Evolutionary conservation across 2,113 vertebrate species (phyloP).

Genomic region (Microcebus murinus): DNA sequence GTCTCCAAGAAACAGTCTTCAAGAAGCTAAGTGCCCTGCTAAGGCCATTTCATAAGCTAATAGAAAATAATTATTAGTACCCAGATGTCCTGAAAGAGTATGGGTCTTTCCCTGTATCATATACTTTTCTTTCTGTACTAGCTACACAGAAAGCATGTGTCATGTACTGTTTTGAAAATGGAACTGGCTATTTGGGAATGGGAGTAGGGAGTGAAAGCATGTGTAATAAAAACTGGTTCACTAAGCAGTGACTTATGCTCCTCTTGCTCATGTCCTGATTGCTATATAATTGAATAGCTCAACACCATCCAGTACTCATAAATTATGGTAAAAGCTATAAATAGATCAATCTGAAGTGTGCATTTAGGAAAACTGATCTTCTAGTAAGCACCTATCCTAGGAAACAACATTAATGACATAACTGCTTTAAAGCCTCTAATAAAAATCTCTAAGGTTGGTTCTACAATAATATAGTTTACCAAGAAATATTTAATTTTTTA

Average conservation of each 20-base stretch:
- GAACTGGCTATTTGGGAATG: not conserved
- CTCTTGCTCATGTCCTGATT: not conserved
- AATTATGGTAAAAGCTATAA: not conserved
- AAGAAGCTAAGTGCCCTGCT: not conserved
- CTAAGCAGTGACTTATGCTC: not conserved
- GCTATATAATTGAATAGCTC: not conserved
- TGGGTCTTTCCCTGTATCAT: not conserved
- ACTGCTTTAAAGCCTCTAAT: not conserved
- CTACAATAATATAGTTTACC: not conserved
- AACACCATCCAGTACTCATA: not conserved
- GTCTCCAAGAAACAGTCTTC: not conserved
- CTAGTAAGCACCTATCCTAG: not conserved
- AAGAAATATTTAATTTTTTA: not conserved
- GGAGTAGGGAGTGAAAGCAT: not conserved
- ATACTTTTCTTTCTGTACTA: not conserved
- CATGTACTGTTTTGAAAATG: not conserved
- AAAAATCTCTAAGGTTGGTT: not conserved
- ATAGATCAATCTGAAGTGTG: not conserved
- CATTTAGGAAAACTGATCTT: not conserved
- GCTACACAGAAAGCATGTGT: not conserved
- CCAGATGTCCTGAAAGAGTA: not conserved
- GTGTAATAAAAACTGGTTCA: not conserved
- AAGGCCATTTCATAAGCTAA: not conserved
- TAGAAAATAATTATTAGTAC: not conserved
- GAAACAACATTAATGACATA: not conserved